These are phyloP conservation scores for Dastarcus helophoroides DNA, from an alignment of 2,888 invertebrate genomes.

Conservation along the genomic window DNA sequence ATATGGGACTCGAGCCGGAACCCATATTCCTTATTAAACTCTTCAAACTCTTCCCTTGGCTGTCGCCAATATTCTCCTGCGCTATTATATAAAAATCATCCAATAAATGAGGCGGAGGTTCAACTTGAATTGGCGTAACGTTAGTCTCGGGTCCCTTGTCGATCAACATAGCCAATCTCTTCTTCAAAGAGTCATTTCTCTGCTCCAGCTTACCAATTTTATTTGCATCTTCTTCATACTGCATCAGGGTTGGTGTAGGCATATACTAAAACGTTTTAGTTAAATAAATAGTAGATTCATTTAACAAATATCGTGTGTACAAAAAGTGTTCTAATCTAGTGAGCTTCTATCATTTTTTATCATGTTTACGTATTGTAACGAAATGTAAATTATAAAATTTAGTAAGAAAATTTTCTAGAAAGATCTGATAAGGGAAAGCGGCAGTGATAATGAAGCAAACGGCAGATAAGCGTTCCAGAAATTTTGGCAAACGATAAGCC, in stretches of 20 bases:
- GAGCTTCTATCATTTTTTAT: no score
- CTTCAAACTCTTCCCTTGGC: slow-evolving; percentile 65
- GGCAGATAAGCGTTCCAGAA: no score
- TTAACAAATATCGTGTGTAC: no score
- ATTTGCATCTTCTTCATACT: slow-evolving; percentile 75
- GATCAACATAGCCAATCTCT: slow-evolving; percentile 42
- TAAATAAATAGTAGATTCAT: not conserved
- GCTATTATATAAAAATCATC: slow-evolving; percentile 89
- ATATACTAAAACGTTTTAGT: slow-evolving; percentile 51
- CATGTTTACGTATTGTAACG: no score
- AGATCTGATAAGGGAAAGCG: not conserved
- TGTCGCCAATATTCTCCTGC: slow-evolving; percentile 51
- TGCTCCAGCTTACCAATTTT: slow-evolving; percentile 72
- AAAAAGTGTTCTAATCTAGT: slow-evolving; percentile 3
- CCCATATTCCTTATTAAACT: slow-evolving; percentile 74
- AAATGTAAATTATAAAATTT: no score
- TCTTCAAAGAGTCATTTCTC: slow-evolving; percentile 62
- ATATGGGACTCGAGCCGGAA: slow-evolving; percentile 63
- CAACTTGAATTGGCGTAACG: slow-evolving; percentile 52
- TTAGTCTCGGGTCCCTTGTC: slow-evolving; percentile 31
- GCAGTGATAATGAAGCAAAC: not conserved
- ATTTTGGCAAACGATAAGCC: no score
- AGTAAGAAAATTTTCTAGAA: not conserved
- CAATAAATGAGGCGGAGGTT: slow-evolving; percentile 67
- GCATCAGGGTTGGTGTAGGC: slow-evolving; percentile 75